Percentiles rank a stretch among this genome's conserved stretches.
These are phyloP conservation scores for Rotaria macrura DNA, from an alignment of 2,888 invertebrate species.

Conservation along the genomic window DNA sequence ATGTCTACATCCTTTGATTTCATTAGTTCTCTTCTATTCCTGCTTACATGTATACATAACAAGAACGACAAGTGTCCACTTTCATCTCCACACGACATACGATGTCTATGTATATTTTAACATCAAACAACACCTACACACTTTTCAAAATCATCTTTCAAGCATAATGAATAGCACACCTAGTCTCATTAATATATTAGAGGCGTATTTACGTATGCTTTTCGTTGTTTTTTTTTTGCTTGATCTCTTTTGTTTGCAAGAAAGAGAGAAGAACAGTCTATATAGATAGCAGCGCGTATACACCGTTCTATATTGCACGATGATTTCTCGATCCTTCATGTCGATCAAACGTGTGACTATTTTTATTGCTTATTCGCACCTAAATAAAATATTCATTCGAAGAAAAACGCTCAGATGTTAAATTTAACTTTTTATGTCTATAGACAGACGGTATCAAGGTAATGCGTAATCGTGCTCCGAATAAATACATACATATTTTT, in stretches of 20 bases:
- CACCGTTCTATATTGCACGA: too few species aligned
- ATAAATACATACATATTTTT: background rate
- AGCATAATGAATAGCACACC: background rate
- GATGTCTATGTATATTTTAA: background rate
- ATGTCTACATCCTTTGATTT: background rate
- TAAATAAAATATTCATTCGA: background rate
- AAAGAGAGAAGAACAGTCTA: too few species aligned
- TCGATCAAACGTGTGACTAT: background rate
- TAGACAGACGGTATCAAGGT: background rate
- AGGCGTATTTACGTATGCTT: background rate
- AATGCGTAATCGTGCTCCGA: background rate
- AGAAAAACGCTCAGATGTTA: background rate
- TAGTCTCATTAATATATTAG: background rate
- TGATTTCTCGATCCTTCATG: background rate
- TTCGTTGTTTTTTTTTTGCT: background rate
- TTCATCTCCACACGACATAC: background rate
- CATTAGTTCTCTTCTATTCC: background rate
- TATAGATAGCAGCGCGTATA: too few species aligned
- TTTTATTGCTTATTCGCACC: background rate
- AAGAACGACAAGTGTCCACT: slow-evolving; percentile 11
- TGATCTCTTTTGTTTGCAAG: background rate
- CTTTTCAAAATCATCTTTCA: background rate
- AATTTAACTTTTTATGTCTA: background rate
- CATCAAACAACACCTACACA: background rate
- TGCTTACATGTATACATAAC: background rate